Evolutionary conservation across 1,140 invertebrate genomes (phyloP).

Genomic region (Macrotrachela quadricornifera): DNA sequence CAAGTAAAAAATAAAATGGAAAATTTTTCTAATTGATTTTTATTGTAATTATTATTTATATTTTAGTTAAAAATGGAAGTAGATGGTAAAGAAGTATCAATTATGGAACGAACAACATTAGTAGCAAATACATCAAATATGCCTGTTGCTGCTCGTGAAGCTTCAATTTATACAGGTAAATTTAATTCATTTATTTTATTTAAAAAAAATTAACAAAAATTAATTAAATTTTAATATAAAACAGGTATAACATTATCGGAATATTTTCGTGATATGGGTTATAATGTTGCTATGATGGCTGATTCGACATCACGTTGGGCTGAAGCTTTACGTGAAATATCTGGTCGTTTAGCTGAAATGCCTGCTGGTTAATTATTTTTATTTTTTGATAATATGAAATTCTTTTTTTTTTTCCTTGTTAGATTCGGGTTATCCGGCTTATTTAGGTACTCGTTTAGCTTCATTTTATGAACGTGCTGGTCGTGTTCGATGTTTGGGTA

Average conservation of each 20-base stretch:
- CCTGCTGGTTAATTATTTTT: constrained; percentile 45
- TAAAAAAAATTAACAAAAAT: not conserved
- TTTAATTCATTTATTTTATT: constrained; percentile 2
- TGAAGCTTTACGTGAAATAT: constrained; percentile 97
- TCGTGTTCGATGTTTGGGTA: constrained; percentile 81
- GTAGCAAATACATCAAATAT: constrained; percentile 99
- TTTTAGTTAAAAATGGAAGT: constrained; percentile 68
- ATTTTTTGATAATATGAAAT: constrained; percentile 30
- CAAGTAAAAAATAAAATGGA: constrained; percentile 39
- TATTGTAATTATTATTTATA: not conserved
- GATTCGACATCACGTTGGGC: constrained; percentile 99
- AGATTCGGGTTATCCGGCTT: constrained; percentile 82
- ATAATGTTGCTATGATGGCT: constrained; percentile 99
- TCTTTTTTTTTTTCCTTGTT: constrained; percentile 12
- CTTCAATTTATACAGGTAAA: constrained; percentile 88
- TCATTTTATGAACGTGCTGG: constrained; percentile 99
- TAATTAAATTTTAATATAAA: constrained; percentile 31
- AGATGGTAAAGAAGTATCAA: constrained; percentile 78
- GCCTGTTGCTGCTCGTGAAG: constrained; percentile 98
- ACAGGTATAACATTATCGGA: constrained; percentile 79
- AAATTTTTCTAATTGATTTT: not conserved
- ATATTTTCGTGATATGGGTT: constrained; percentile 96
- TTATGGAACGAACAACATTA: constrained; percentile 96
- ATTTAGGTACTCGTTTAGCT: constrained; percentile 83
- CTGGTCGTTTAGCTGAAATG: constrained; percentile 98